Base-by-base conservation (phyloP, 1,140 invertebrate species). In the Camponotus floridanus region DNA sequence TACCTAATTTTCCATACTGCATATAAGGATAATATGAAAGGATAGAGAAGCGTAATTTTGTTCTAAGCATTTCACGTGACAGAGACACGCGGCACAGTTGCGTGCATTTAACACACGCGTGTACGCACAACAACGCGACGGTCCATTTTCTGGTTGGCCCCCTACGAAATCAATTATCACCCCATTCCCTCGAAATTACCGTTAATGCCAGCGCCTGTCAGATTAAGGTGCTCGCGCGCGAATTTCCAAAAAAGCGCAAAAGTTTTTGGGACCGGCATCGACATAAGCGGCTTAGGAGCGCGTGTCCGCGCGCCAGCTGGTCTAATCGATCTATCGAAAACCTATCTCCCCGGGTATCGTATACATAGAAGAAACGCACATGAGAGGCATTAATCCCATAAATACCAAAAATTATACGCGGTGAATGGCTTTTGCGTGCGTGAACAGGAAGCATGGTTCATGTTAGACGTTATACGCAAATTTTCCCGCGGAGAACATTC, bases 201-300 rank as follows among this genome's bases (percentile, higher is more conserved):
- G 76, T 79, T 85, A 87, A 91, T 90, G 73, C 79, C 76, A 65
- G 76, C 73, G 71, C 70, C 91, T 90, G 88, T 90, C 91, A 85
- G 92, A 92, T 93, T 93, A 93, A 18, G 68, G 78, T 55, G 68
- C 48, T 18, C 51, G 65, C 65, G 55, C 67, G 79, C 79, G 88
- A 92, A 91, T 90, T 90, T 90, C 90, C 90, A 91, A 92, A 93
- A 93, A 93, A 92, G 92, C 89, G 91, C 93, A 92, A 93, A 93
- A 93, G 91, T 93, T 76, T 85, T 71, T 26, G 45, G 57, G 79
- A 51, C 21, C 42, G 18, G 80, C 76, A 42, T 65, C 78, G 86
- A 86, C 90, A 84, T 93, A 93, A 93, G 91, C 93, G 81, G 93
- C 91, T 93, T 93, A 93, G 51, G 57, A 87, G 59, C 89, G 89